A percentile compares a stretch with the other conserved stretches of the same genome.
These are phyloP conservation scores for Otocyon megalotis DNA, from an alignment of 2,113 vertebrate genomes.

Conservation along the genomic window DNA sequence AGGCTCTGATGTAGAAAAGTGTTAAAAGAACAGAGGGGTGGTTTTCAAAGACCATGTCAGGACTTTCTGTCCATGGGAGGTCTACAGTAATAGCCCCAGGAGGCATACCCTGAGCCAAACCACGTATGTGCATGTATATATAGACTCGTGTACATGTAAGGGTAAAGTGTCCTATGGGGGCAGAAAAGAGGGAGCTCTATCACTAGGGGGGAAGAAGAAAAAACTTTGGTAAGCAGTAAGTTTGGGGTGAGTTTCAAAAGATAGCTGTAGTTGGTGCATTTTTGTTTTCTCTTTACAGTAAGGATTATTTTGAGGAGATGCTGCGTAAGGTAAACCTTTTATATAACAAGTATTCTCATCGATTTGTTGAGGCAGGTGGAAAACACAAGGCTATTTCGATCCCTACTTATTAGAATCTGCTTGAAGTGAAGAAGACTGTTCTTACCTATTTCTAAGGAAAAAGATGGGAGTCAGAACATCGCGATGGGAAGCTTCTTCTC, in stretches of 20 bases:
- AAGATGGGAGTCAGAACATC: neutral
- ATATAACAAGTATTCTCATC: neutral
- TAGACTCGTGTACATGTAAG: neutral
- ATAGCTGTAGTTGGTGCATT: neutral
- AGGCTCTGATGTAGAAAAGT: neutral
- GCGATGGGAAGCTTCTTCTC: slow-evolving; percentile 6
- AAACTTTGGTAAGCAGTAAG: neutral
- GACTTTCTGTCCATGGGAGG: neutral
- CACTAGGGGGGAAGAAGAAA: neutral
- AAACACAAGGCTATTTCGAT: neutral
- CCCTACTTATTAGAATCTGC: neutral
- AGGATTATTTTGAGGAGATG: slow-evolving; percentile 9
- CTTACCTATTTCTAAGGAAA: neutral
- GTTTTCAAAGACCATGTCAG: neutral
- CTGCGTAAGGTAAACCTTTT: neutral
- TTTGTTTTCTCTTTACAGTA: neutral
- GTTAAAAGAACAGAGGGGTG: neutral
- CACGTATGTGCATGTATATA: accelerated
- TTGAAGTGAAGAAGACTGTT: neutral
- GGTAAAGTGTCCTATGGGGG: neutral
- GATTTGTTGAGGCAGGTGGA: neutral
- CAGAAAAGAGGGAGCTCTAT: neutral
- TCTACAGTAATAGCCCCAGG: neutral
- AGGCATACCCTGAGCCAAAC: neutral
- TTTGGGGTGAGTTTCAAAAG: neutral